A percentile compares a stretch with the other conserved stretches of the same genome.
These are phyloP conservation scores for Coturnix japonica DNA, from an alignment of 2,113 vertebrate genomes.

Conservation along the genomic window DNA sequence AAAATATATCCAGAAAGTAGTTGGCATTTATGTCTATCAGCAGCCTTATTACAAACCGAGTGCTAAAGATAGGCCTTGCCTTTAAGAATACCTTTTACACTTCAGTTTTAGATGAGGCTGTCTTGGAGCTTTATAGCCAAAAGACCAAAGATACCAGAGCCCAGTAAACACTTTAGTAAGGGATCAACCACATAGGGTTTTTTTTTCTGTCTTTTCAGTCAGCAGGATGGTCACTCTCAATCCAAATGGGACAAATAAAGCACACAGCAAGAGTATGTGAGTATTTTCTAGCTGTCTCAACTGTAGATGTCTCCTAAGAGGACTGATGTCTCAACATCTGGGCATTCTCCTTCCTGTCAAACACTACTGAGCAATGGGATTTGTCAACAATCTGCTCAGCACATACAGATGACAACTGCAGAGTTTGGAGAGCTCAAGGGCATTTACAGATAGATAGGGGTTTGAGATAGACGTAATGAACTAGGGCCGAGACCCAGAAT, in stretches of 20 bases:
- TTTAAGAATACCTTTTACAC: neutral
- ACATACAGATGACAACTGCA: slow-evolving; percentile 31
- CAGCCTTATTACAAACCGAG: neutral
- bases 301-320: slow-evolving; percentile 13
- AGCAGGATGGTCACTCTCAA: neutral
- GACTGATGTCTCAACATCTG: slow-evolving; percentile 32
- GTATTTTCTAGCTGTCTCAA: slow-evolving; percentile 10
- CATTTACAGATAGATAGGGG: neutral
- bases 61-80: neutral
- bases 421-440: slow-evolving; percentile 5
- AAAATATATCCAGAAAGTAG: neutral
- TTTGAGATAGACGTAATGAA: neutral
- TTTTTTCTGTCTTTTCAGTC: neutral
- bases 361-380: slow-evolving; percentile 36
- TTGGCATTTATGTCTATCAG: neutral
- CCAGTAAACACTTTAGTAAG: neutral
- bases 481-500: neutral
- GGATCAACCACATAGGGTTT: neutral
- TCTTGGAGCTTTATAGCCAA: neutral
- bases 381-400: slow-evolving; percentile 54
- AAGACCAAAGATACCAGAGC: neutral
- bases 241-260: neutral
- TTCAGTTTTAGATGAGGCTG: neutral
- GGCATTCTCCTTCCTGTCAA: slow-evolving; percentile 34
- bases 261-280: neutral